Conservation (phyloP, 2,888 invertebrate species). For the Stenichneumon culpator region DNA sequence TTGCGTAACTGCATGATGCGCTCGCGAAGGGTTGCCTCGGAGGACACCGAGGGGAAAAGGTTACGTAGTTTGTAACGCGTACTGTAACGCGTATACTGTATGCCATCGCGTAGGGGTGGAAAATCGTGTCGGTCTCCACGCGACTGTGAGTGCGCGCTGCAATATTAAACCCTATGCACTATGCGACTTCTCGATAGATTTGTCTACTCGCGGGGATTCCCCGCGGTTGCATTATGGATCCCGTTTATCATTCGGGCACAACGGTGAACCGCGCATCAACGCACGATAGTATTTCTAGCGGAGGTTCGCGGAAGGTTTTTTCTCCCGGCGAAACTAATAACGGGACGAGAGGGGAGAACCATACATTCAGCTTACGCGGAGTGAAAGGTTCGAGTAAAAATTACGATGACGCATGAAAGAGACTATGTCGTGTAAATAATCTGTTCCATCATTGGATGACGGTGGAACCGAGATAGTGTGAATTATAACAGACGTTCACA, state of each 20-base stretch:
- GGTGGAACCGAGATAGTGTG: too few species aligned
- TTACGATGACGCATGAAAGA: not conserved
- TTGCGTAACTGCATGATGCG: slow-evolving; percentile 62
- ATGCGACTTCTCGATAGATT: slow-evolving; percentile 28
- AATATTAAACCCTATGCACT: slow-evolving; percentile 79
- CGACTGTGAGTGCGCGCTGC: slow-evolving; percentile 81
- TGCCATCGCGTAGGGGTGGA: slow-evolving; percentile 66
- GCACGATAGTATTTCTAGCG: not conserved
- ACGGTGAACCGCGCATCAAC: not conserved
- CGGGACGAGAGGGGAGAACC: not conserved
- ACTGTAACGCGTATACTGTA: not conserved
- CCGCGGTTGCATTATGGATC: slow-evolving; percentile 37
- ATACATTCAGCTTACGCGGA: too few species aligned
- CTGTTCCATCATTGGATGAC: not conserved
- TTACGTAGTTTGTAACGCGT: slow-evolving; percentile 56
- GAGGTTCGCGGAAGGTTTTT: not conserved
- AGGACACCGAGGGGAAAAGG: slow-evolving; percentile 39
- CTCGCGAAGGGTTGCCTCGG: slow-evolving; percentile 54
- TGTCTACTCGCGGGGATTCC: not conserved
- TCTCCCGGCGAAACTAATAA: not conserved
- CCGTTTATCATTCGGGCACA: slow-evolving; percentile 18
- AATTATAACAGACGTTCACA: too few species aligned
- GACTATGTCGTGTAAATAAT: not conserved
- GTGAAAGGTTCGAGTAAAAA: not conserved
- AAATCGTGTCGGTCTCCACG: slow-evolving; percentile 73